Conservation (phyloP, 2,888 invertebrate species). For the Muscina levida region DNA sequence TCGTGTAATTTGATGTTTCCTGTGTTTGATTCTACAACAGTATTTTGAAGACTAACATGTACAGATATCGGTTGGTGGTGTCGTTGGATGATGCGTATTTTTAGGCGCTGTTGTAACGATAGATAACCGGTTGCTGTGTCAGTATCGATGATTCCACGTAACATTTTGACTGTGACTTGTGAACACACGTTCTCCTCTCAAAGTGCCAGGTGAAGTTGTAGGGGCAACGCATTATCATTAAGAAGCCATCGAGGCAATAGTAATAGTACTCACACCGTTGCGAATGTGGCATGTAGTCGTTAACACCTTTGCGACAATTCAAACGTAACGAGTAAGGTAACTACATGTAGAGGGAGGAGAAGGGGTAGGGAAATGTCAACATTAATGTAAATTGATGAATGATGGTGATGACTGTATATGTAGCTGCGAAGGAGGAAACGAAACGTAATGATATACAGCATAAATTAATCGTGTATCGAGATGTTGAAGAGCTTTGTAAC, state of each 20-base stretch:
- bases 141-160: constrained; percentile 51
- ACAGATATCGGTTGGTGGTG: too few species aligned
- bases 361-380: constrained; percentile 14
- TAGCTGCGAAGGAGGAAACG: too few species aligned
- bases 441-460: too few species aligned
- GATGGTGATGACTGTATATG: too few species aligned
- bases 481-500: too few species aligned
- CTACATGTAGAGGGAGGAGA: constrained; percentile 45
- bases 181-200: constrained; percentile 69
- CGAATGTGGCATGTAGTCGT: constrained; percentile 71
- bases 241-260: constrained; percentile 72
- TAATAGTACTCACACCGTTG: constrained; percentile 73
- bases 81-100: neutral
- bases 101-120: constrained; percentile 17
- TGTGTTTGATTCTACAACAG: too few species aligned
- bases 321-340: constrained; percentile 55
- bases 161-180: constrained; percentile 67
- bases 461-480: too few species aligned
- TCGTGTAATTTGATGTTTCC: too few species aligned
- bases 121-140: constrained; percentile 32
- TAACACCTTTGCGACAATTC: constrained; percentile 67
- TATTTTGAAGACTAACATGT: too few species aligned
- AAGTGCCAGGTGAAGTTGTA: constrained; percentile 71
- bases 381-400: neutral
- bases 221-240: constrained; percentile 74